Base-by-base conservation (phyloP, 2,888 invertebrate genomes). In the Drosophila infuscata region DNA sequence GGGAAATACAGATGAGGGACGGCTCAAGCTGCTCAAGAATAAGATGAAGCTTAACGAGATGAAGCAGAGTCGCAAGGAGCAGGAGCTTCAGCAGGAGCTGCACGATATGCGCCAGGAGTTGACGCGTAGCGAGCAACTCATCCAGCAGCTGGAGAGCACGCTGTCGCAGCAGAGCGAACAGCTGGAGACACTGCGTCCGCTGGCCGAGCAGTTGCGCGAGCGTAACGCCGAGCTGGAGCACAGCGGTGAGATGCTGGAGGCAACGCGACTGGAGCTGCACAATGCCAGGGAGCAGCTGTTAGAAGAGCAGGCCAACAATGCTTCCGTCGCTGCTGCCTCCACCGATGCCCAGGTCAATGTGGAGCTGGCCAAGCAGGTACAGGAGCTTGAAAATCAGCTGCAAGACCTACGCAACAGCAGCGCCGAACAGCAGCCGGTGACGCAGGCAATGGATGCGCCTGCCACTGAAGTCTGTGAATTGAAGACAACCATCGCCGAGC, bases 201-300 rank as follows among this genome's bases (percentile, higher is more conserved):
- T 87, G 43, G 66, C 67, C 25, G 82, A 84, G 12, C 63, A 69
- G 29, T 33, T 91, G 97, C 97, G 84, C 95, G 95, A 93, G 97
- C 97, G 35, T 95, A 96, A 82, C 7, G 56, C 72, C 1, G 86
- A 89, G 38, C 70, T 83, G 12, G 89, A 90, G 94, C 95, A 95
- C 85, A 95, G 96, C 77, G 94, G 97, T 58, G 97, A 97, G 92
- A 96, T 97, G 94, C 76, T 92, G 48, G 83, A 88, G 35, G 49
- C 70, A 11, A 67, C 74, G 0, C 82, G 79, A 2, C 53, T 63
- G 17, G 94, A 78, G 93, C 94, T 93, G 93, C 83, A 91, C 94
- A 91, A 61, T 11, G 68, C 94, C 65, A 92, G 93, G 71, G 93
- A 93, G 68, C 93, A 84, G 17, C 72, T 86, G 38, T 43, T 80